These are phyloP conservation scores for Mylabris sibirica DNA, from an alignment of 2,888 invertebrate genomes.

Conservation along the genomic window DNA sequence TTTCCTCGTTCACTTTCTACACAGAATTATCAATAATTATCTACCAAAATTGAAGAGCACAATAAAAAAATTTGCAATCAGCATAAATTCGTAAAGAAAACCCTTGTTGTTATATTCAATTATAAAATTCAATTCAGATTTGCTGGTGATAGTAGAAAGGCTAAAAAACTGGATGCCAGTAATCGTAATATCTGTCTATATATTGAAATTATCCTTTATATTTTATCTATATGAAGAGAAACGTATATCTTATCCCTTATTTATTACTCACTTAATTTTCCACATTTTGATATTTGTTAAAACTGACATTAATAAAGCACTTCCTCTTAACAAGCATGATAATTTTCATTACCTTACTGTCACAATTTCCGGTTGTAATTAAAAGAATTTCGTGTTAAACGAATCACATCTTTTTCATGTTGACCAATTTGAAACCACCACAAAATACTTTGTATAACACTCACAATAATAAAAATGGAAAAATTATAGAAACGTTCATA, in stretches of 20 bases:
- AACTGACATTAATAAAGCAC: neutral
- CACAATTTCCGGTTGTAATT: neutral
- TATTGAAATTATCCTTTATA: no score
- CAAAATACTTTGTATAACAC: neutral
- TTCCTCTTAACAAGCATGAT: neutral
- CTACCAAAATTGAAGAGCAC: no score
- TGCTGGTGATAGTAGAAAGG: no score
- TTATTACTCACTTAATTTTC: neutral
- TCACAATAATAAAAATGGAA: neutral
- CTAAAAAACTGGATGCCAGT: no score
- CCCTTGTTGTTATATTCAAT: no score
- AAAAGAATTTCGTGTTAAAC: no score
- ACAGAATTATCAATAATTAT: conserved; percentile 13
- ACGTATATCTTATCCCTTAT: neutral
- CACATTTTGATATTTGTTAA: neutral
- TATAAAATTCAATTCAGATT: no score
- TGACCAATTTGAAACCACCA: no score
- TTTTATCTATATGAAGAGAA: neutral
- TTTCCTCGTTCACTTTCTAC: conserved; percentile 21
- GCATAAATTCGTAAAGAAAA: no score
- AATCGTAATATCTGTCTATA: no score
- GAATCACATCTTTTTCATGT: no score
- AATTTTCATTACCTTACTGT: neutral
- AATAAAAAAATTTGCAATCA: no score
- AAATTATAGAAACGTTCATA: neutral